A percentile compares a stretch with the other conserved stretches of the same genome.
Evolutionary conservation across 1,140 invertebrate genomes (phyloP).

Genomic region (Nasonia longicornis): DNA sequence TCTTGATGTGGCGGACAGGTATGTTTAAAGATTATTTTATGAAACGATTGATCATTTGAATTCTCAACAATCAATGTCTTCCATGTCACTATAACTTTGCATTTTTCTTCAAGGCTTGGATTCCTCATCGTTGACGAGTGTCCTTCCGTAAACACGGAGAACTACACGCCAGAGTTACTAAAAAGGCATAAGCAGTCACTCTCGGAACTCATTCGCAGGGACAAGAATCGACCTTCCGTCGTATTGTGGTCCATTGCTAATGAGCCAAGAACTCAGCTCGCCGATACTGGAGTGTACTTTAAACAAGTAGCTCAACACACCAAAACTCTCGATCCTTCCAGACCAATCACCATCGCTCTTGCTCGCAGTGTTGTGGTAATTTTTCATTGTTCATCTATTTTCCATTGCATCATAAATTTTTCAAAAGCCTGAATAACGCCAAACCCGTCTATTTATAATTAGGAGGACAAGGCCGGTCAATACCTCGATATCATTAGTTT

Average conservation of each 20-base stretch:
- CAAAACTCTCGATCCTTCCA: slow-evolving; percentile 78
- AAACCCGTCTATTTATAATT: neutral
- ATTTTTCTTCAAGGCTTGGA: slow-evolving; percentile 74
- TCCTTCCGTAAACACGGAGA: slow-evolving; percentile 91
- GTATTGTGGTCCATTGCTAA: slow-evolving; percentile 98
- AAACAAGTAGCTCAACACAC: slow-evolving; percentile 80
- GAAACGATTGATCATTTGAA: neutral
- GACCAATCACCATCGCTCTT: slow-evolving; percentile 85
- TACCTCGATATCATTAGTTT: slow-evolving; percentile 91
- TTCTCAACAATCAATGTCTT: neutral
- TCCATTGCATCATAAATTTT: too few species aligned
- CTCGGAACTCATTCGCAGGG: slow-evolving; percentile 86
- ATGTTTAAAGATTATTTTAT: slow-evolving; percentile 12
- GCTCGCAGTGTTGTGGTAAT: slow-evolving; percentile 59
- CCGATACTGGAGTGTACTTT: slow-evolving; percentile 86
- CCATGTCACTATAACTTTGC: neutral
- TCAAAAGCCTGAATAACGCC: too few species aligned
- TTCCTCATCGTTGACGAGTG: slow-evolving; percentile 97
- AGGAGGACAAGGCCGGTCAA: slow-evolving; percentile 64
- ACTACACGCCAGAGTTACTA: slow-evolving; percentile 75
- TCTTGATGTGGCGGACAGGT: slow-evolving; percentile 91
- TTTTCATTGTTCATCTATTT: neutral
- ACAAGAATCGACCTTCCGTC: slow-evolving; percentile 94
- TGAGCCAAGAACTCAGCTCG: slow-evolving; percentile 82
- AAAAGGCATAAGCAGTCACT: slow-evolving; percentile 86